Base-by-base conservation (phyloP, 2,113 vertebrate genomes). In the Puffinus mauretanicus region DNA sequence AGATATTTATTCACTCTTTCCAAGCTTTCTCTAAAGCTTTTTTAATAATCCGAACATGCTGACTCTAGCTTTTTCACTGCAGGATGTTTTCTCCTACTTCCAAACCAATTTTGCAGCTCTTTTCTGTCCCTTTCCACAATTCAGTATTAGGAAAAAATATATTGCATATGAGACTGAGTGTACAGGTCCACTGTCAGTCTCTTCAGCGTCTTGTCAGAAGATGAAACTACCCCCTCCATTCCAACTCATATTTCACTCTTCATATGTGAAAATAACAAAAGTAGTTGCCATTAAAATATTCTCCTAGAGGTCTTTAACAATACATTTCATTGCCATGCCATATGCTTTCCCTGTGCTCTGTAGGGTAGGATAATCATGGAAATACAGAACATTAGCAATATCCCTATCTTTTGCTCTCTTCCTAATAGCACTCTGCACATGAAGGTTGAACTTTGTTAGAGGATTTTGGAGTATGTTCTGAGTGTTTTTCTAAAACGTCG, bases 81-180 rank as follows among this genome's bases (percentile, higher is more conserved):
- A 73, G 76, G 47, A 62, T 52, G 25, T 89, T 95, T 94, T 92
- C 40, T 94, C 44, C 34, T 55, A 29, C 19, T 71, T 88, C 13
- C 88, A 95, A 88, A 90, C 15, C 24, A 72, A 57, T 94, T 90
- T 92, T 89, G 9, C 69, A 88, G 40, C 19, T 88, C n/a, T 82
- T 73, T 70, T 81, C 86, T 69, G 34, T n/a, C 34, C 22, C 30
- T 88, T 72, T 72, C 44, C 46, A 60, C 44, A 79, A 24, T 65
- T 67, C 22, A 34, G 1, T 27, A 4, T 47, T 60, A 75, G 32
- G 14, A 76, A 87, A 84, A 92, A 76, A 60, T 69, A 60, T 69
- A 80, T 2, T 25, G 27, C 16, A 46, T 65, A 65, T 69, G 27
- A 62, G 54, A 30, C 9, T 5, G 9, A 89, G 17, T 38, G 4